These are phyloP conservation scores for Palloptera scutellata DNA, from an alignment of 2,888 invertebrate genomes.

Conservation along the genomic window DNA sequence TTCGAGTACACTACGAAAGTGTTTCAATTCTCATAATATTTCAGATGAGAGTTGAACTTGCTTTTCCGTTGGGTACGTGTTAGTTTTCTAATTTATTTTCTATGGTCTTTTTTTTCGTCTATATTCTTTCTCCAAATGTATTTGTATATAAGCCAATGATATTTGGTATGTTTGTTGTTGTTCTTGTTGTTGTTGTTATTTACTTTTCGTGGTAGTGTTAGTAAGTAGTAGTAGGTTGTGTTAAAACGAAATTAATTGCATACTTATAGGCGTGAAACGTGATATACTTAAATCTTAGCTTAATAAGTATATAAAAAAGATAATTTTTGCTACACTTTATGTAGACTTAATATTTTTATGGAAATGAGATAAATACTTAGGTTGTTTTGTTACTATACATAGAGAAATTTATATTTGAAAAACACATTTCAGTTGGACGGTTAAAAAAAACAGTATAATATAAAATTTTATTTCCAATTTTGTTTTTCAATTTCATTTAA, in stretches of 20 bases:
- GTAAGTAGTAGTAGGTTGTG: background rate
- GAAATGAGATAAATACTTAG: no score
- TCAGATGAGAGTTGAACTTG: no score
- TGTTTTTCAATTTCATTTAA: no score
- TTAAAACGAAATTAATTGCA: constrained; percentile 30
- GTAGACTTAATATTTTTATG: background rate
- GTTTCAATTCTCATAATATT: background rate
- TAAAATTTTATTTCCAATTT: no score
- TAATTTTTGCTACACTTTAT: background rate
- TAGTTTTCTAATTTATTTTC: constrained; percentile 1
- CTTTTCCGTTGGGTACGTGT: background rate
- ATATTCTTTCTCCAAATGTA: background rate
- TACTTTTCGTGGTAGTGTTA: background rate
- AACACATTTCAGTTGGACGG: no score
- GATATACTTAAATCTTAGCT: background rate
- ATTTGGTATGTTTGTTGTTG: background rate
- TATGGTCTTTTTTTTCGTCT: background rate
- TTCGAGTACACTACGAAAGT: background rate
- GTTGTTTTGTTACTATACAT: no score
- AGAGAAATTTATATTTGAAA: no score
- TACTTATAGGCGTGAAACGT: constrained; percentile 32
- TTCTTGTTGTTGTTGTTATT: background rate
- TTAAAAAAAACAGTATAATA: no score
- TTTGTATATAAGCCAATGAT: background rate
- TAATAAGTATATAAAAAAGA: background rate